Conservation (phyloP, 2,888 invertebrate species). For the Phortica magna region DNA sequence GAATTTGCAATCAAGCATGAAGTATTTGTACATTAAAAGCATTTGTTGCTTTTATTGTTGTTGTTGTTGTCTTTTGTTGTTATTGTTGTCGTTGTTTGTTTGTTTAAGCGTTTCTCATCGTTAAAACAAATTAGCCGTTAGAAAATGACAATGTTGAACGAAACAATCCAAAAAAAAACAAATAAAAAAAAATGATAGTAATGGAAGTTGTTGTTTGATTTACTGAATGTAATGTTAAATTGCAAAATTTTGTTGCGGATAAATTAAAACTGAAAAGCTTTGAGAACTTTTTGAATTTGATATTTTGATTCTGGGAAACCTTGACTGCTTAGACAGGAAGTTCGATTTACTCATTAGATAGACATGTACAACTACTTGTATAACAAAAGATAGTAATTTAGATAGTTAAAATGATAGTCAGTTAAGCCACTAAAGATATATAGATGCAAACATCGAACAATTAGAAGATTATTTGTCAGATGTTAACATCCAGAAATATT, state of each 20-base stretch:
- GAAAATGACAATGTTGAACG: constrained; percentile 46
- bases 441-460: too few species aligned
- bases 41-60: not conserved
- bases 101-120: constrained; percentile 69
- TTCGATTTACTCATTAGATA: too few species aligned
- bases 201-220: constrained; percentile 13
- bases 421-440: too few species aligned
- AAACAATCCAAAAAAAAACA: constrained; percentile 41
- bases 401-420: too few species aligned
- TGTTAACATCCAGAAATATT: too few species aligned
- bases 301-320: not conserved
- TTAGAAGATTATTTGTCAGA: too few species aligned
- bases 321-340: too few species aligned
- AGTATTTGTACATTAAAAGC: constrained; percentile 52
- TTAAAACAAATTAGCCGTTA: constrained; percentile 72
- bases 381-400: too few species aligned
- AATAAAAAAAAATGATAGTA: not conserved
- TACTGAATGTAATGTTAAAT: not conserved
- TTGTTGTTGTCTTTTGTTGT: constrained; percentile 40
- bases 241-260: constrained; percentile 2
- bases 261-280: constrained; percentile 1
- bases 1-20: constrained; percentile 71
- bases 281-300: not conserved
- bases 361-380: too few species aligned
- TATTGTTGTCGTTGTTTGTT: constrained; percentile 53